Conservation (phyloP, 2,797 vertebrate genomes). For the Cyprinella venusta region DNA sequence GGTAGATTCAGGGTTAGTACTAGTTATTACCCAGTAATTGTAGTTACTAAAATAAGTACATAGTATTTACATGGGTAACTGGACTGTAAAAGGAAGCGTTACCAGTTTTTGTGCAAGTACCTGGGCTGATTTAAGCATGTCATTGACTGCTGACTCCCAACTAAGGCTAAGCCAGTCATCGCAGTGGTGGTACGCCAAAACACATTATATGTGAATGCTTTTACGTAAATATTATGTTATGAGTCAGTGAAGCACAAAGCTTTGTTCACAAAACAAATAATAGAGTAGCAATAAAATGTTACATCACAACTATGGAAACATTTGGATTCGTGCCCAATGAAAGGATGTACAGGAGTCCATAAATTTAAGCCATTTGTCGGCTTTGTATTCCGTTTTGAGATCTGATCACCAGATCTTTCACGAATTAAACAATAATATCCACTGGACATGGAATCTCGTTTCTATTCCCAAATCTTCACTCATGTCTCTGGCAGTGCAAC, state of each 20-base stretch:
- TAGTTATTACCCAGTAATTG: no score
- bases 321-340: not conserved
- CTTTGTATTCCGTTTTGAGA: not conserved
- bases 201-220: no score
- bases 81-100: no score
- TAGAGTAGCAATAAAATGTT: not conserved
- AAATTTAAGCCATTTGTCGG: not conserved
- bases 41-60: no score
- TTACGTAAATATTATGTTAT: not conserved
- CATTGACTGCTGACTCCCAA: not conserved
- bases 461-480: not conserved
- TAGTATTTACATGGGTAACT: no score
- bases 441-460: not conserved
- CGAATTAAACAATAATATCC: not conserved
- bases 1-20: no score
- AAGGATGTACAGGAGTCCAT: not conserved
- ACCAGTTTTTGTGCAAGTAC: no score
- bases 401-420: not conserved
- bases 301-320: not conserved
- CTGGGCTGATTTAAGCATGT: not conserved
- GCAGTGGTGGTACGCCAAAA: no score
- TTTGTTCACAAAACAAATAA: not conserved
- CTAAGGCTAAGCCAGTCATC: no score
- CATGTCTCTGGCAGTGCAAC: not conserved
- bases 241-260: not conserved